phyloP scores from a whole-genome alignment of 2,888 invertebrate genomes.

The Lasioglossum vierecki region DNA sequence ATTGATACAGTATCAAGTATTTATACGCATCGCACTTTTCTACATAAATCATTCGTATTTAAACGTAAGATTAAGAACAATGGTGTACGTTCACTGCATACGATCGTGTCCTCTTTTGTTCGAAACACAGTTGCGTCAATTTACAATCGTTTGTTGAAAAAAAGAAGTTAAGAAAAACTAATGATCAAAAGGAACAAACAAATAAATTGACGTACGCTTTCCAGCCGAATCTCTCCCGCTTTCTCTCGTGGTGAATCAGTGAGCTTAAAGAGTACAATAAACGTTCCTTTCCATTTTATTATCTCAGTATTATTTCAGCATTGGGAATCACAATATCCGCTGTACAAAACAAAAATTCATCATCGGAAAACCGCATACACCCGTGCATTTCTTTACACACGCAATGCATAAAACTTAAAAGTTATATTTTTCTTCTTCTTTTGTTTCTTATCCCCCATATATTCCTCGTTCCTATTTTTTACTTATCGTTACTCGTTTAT shows the following conservation, averaged over 20 bases:
- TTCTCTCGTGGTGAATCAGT: constrained; percentile 39
- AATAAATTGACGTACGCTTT: too few species aligned
- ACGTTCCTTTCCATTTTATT: constrained; percentile 71
- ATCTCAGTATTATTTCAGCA: constrained; percentile 76
- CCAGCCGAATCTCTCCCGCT: background rate
- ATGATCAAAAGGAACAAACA: too few species aligned
- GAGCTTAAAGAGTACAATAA: constrained; percentile 61
- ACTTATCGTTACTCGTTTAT: constrained; percentile 58
- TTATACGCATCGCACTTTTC: constrained; percentile 43
- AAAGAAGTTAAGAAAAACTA: too few species aligned
- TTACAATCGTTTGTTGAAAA: constrained; percentile 34
- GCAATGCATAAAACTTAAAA: constrained; percentile 75
- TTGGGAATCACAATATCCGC: constrained; percentile 82
- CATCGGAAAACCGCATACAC: constrained; percentile 78
- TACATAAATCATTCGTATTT: constrained; percentile 44
- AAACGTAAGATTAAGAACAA: constrained; percentile 40
- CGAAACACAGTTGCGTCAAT: constrained; percentile 39
- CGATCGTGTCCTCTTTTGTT: constrained; percentile 44
- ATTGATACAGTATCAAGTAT: constrained; percentile 32
- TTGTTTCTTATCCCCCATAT: constrained; percentile 42
- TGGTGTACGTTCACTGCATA: constrained; percentile 28
- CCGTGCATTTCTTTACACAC: constrained; percentile 61
- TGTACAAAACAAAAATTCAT: constrained; percentile 83
- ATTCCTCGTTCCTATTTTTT: constrained; percentile 52
- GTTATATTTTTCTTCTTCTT: constrained; percentile 61